Percentiles rank a stretch among this genome's conserved stretches.
phyloP scores from a whole-genome alignment of 1,140 invertebrate species.

The Chrysomallon squamiferum region DNA sequence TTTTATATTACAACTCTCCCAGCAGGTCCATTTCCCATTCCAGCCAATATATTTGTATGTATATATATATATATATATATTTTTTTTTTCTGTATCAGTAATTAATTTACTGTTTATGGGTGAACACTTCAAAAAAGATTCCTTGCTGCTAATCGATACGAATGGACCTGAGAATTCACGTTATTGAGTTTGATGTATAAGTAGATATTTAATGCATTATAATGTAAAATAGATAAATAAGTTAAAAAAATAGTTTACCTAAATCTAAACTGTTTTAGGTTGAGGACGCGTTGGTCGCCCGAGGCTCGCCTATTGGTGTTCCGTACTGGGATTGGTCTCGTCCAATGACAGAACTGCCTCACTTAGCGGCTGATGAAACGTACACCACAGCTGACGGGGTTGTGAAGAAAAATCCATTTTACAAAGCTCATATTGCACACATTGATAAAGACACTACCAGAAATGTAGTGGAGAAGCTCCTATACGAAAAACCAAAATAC shows the following conservation, averaged over 20 bases:
- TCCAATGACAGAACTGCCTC: slow-evolving; percentile 11
- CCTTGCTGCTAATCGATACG: too few species aligned
- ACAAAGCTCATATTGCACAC: slow-evolving; percentile 20
- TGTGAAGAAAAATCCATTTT: slow-evolving; percentile 17
- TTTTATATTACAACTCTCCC: too few species aligned
- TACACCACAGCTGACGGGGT: slow-evolving; percentile 15
- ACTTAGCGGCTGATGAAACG: slow-evolving; percentile 13
- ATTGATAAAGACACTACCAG: not conserved
- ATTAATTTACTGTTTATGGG: too few species aligned
- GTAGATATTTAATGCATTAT: too few species aligned
- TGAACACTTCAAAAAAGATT: too few species aligned
- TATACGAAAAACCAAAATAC: slow-evolving; percentile 9
- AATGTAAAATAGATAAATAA: too few species aligned
- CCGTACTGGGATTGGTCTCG: slow-evolving; percentile 37
- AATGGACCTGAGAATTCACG: too few species aligned
- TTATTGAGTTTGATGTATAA: too few species aligned
- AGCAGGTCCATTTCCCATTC: too few species aligned
- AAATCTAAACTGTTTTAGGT: slow-evolving; percentile 11
- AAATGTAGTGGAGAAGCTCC: not conserved
- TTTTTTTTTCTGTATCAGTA: too few species aligned
- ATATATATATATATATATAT: too few species aligned
- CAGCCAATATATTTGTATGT: too few species aligned
- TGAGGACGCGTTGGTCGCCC: slow-evolving; percentile 15
- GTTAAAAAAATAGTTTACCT: not conserved
- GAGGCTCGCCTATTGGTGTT: slow-evolving; percentile 22